Percentiles rank a stretch among this genome's conserved stretches.
These are phyloP conservation scores for Semotilus atromaculatus DNA, from an alignment of 2,797 vertebrate species.

Conservation along the genomic window DNA sequence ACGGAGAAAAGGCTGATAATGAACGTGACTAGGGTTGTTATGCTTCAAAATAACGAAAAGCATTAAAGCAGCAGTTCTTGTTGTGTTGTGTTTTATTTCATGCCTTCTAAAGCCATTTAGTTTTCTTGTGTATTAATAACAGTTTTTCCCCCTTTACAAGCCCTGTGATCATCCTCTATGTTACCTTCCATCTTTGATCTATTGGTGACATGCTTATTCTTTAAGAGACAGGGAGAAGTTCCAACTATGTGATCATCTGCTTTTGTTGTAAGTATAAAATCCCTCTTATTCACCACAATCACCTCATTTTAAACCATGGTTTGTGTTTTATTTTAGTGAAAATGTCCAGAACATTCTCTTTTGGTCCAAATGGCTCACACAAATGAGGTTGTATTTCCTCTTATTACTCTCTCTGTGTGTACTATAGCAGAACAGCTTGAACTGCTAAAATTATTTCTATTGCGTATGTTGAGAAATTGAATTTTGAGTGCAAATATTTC, in stretches of 20 bases:
- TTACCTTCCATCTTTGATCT: constrained; percentile 5
- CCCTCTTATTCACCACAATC: not conserved
- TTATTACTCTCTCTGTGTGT: not conserved
- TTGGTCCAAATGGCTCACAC: not conserved
- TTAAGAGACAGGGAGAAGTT: not conserved
- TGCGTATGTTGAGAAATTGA: constrained; percentile 56
- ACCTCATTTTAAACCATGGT: not conserved
- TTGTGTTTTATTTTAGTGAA: constrained; percentile 1
- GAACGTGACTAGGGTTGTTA: not conserved
- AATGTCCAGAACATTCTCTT: constrained; percentile 2
- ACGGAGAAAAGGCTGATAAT: not conserved
- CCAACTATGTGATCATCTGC: constrained; percentile 11
- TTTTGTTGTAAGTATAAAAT: constrained; percentile 11
- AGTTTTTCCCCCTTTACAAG: not conserved
- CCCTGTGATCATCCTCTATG: not conserved
- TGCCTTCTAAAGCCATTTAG: not conserved
- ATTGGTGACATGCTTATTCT: not conserved
- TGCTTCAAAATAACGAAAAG: not conserved
- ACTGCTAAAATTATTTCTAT: constrained; percentile 14
- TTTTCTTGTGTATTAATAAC: not conserved
- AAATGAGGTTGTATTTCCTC: not conserved
- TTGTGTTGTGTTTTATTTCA: not conserved
- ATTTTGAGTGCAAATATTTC: constrained; percentile 62
- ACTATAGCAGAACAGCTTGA: not conserved
- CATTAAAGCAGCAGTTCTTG: not conserved